Evolutionary conservation across 1,140 invertebrate genomes (phyloP).

Genomic region (Drosophila guanche): DNA sequence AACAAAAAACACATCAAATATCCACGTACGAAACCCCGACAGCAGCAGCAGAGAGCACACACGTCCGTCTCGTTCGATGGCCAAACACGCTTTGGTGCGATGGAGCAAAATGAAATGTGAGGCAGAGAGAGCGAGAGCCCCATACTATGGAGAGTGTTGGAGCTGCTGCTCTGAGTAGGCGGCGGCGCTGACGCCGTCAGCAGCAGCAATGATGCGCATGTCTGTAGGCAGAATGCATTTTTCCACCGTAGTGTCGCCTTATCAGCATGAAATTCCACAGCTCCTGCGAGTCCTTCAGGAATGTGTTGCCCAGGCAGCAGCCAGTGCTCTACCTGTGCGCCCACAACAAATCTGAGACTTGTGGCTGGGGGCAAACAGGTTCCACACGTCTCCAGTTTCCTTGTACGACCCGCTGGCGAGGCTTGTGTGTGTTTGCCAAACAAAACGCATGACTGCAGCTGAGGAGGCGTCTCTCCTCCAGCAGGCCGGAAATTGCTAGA

Average conservation of each 20-base stretch:
- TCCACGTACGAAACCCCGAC: too few relatives aligned
- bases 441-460: conserved; percentile 46
- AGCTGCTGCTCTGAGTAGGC: conserved; percentile 1
- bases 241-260: background rate
- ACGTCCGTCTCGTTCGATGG: conserved; percentile 47
- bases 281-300: too few relatives aligned
- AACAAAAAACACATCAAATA: conserved; percentile 19
- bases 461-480: conserved; percentile 12
- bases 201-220: conserved; percentile 24
- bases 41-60: conserved; percentile 40
- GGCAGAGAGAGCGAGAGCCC: background rate
- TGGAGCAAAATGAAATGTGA: background rate
- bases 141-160: background rate
- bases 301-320: conserved; percentile 50
- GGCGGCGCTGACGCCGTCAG: background rate
- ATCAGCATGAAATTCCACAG: too few relatives aligned
- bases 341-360: conserved; percentile 50
- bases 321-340: background rate
- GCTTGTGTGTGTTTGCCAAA: conserved; percentile 60
- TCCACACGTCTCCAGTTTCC: conserved; percentile 32
- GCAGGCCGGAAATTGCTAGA: conserved; percentile 48
- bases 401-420: conserved; percentile 2
- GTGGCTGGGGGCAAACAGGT: conserved; percentile 46
- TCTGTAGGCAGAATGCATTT: background rate
- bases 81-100: background rate